Percentiles rank a stretch among this genome's conserved stretches.
phyloP scores from a whole-genome alignment of 2,888 invertebrate genomes.

The Myopa testacea region DNA sequence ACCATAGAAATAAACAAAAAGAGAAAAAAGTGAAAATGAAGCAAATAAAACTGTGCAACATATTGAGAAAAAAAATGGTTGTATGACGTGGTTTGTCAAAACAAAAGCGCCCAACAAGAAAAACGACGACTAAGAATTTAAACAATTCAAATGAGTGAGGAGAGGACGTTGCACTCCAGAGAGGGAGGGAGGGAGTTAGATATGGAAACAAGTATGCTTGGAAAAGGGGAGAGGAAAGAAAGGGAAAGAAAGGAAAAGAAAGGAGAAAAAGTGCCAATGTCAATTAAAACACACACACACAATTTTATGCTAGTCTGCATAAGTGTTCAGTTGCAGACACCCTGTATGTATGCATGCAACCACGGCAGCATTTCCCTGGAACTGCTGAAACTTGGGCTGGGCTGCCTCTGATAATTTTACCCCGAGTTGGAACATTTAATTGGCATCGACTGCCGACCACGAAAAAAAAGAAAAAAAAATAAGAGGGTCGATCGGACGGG shows the following conservation, averaged over 20 bases:
- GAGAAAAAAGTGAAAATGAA: background rate
- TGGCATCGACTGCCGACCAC: conserved; percentile 11
- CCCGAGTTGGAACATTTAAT: conserved; percentile 25
- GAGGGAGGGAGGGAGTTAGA: background rate
- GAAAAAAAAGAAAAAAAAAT: background rate
- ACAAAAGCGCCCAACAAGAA: conserved; percentile 28
- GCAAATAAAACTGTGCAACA: conserved; percentile 23
- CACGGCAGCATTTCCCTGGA: background rate
- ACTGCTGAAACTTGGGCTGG: conserved; percentile 9
- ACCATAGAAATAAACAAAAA: background rate
- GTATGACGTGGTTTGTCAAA: conserved; percentile 34
- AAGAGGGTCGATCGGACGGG: no score
- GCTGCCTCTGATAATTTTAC: conserved; percentile 16
- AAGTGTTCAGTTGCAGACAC: background rate
- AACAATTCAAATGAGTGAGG: conserved; percentile 22
- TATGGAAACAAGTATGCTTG: background rate
- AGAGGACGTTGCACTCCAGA: background rate
- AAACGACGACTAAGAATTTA: conserved; percentile 4
- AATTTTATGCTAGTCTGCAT: conserved; percentile 19
- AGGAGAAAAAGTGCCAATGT: conserved; percentile 20
- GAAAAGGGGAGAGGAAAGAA: background rate
- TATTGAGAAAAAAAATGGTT: conserved; percentile 9
- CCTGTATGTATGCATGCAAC: conserved; percentile 10
- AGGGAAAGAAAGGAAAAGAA: background rate
- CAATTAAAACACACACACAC: conserved; percentile 11